These are phyloP conservation scores for Bothrops jararaca DNA, from an alignment of 2,113 vertebrate genomes.

Conservation along the genomic window DNA sequence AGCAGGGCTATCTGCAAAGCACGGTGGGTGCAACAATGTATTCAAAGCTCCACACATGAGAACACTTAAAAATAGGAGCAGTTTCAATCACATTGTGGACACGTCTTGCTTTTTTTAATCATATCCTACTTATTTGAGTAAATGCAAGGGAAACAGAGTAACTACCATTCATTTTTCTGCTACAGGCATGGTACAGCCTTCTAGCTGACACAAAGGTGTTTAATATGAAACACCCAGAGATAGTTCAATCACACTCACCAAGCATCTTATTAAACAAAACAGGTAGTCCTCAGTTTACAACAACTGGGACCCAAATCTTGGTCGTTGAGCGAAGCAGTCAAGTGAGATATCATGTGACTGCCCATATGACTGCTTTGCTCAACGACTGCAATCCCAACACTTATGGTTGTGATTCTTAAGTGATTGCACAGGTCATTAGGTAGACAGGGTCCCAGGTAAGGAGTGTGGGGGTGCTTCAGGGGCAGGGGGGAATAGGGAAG, in stretches of 20 bases:
- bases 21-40: neutral
- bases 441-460: neutral
- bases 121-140: neutral
- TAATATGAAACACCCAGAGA: neutral
- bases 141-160: neutral
- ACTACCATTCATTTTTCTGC: neutral
- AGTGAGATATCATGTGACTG: neutral
- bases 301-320: neutral
- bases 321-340: neutral
- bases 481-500: neutral
- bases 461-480: neutral
- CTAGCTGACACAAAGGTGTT: neutral
- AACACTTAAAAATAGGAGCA: neutral
- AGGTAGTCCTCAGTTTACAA: neutral
- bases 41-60: neutral
- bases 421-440: neutral
- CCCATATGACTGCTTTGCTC: neutral
- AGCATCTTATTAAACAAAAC: neutral
- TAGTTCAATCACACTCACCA: neutral
- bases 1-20: neutral
- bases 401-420: neutral
- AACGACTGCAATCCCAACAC: neutral
- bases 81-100: too few species aligned
- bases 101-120: too few species aligned
- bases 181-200: neutral